Base-by-base conservation (phyloP, 2,797 vertebrate species). In the Poeciliopsis paucimaculata region DNA sequence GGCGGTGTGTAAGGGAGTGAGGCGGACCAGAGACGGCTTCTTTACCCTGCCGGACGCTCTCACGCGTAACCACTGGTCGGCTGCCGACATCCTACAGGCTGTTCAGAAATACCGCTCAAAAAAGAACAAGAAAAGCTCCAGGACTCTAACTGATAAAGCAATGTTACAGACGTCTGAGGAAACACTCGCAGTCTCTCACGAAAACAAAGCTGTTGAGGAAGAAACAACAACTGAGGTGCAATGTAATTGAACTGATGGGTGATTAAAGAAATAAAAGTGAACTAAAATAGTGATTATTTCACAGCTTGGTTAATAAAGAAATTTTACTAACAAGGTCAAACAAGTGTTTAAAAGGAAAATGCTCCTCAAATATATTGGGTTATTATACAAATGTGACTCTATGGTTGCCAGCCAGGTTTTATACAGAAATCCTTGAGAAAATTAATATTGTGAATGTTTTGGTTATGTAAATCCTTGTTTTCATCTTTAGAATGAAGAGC, bases 1-100 rank as follows among this genome's bases (percentile, higher is more conserved):
- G 0, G 97, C 98, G 0, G 93, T 96, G 74, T 99, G 98, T 91
- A 95, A 93, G 0, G 96, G 94, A 20, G 96, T 99, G 47, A 95
- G 97, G 20, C 94, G 98, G 7, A 96, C 91, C 0, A 95, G 98
- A 0, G 98, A 99, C 0, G 98, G 98, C 0, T 79, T 90, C 8
- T 99, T 99, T 86, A 96, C 94, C 0, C 76, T 98, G 85, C 94
- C 96, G 0, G 93, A 97, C 0, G 96, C 98, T 1, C 95, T 99
- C 76, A 95, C 93, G 2, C 96, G 88, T 55, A 91, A 95, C 2
- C 96, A 94, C 66, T 99, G 98, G 98, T 87, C 96, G 45, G 90
- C 97, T 49, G 76, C 82, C 5, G 94, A 94, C 11, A 78, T 99
- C 71, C 88, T 57, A 87, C 85, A 84, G 0, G 96, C 97, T 0